phyloP scores from a whole-genome alignment of 2,797 vertebrate genomes.

The Anabas testudineus region DNA sequence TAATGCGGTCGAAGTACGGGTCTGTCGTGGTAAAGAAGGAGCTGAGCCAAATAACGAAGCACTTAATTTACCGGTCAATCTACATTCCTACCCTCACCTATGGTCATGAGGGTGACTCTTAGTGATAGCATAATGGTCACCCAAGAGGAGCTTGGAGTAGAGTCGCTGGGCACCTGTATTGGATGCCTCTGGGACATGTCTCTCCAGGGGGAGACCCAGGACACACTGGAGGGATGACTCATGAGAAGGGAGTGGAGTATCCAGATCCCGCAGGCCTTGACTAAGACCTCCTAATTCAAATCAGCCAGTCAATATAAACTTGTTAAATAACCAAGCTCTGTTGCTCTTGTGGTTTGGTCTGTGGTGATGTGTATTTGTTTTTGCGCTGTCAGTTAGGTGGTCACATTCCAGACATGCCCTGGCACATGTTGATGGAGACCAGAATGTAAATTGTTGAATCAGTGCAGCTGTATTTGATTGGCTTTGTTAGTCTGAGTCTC shows the following conservation, averaged over 20 bases:
- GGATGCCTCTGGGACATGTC: too few relatives aligned
- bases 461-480: conserved; percentile 81
- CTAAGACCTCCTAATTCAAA: conserved; percentile 35
- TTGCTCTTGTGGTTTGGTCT: conserved; percentile 68
- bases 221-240: neutral
- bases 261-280: neutral
- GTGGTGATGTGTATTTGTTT: conserved; percentile 31
- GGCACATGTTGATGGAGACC: conserved; percentile 71
- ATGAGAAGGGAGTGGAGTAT: neutral
- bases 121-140: too few relatives aligned
- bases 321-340: conserved; percentile 17
- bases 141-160: too few relatives aligned
- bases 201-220: too few relatives aligned
- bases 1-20: too few relatives aligned
- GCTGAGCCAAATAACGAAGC: too few relatives aligned
- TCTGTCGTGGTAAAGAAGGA: too few relatives aligned
- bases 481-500: conserved; percentile 47
- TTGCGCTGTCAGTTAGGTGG: conserved; percentile 51
- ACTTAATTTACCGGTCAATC: too few relatives aligned
- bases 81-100: too few relatives aligned
- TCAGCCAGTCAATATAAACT: conserved; percentile 74
- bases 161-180: too few relatives aligned
- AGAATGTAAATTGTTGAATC: conserved; percentile 84
- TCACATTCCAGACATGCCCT: conserved; percentile 71
- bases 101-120: too few relatives aligned